A percentile compares a stretch with the other conserved stretches of the same genome.
Conservation (phyloP, 2,888 invertebrate species). For the Euplagia quadripunctaria region DNA sequence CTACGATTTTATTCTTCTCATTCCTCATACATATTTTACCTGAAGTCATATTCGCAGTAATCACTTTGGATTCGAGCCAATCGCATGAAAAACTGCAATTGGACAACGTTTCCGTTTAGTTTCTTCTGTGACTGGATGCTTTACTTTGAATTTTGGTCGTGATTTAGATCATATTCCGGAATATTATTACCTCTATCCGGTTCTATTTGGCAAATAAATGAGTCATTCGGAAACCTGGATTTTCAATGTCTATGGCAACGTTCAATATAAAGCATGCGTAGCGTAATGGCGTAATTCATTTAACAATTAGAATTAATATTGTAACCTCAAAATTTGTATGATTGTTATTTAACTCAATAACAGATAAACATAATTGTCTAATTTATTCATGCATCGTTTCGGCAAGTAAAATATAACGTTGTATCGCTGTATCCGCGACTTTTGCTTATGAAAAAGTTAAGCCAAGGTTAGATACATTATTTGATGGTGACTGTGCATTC, state of each 20-base stretch:
- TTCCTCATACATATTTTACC: constrained; percentile 68
- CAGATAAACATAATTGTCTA: no score
- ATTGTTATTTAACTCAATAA: no score
- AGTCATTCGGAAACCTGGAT: neutral
- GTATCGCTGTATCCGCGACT: neutral
- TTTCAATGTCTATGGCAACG: neutral
- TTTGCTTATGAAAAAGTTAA: neutral
- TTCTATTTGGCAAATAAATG: constrained; percentile 5
- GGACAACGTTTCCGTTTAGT: constrained; percentile 29
- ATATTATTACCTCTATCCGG: constrained; percentile 5
- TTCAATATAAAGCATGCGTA: neutral
- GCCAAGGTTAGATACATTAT: neutral
- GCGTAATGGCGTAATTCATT: neutral
- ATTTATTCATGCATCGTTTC: no score
- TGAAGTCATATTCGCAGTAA: constrained; percentile 41
- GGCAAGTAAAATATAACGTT: neutral
- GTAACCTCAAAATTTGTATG: no score
- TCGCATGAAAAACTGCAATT: constrained; percentile 43
- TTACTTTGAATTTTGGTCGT: constrained; percentile 17
- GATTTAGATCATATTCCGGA: constrained; percentile 5
- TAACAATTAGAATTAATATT: no score
- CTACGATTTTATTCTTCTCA: constrained; percentile 59
- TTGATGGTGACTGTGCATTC: neutral
- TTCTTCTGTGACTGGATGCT: constrained; percentile 38
- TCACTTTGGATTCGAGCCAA: constrained; percentile 45